Evolutionary conservation across 2,888 invertebrate genomes (phyloP), one percentile per base, ranked within the genome.

Genomic region (Anthophora plumipes): DNA sequence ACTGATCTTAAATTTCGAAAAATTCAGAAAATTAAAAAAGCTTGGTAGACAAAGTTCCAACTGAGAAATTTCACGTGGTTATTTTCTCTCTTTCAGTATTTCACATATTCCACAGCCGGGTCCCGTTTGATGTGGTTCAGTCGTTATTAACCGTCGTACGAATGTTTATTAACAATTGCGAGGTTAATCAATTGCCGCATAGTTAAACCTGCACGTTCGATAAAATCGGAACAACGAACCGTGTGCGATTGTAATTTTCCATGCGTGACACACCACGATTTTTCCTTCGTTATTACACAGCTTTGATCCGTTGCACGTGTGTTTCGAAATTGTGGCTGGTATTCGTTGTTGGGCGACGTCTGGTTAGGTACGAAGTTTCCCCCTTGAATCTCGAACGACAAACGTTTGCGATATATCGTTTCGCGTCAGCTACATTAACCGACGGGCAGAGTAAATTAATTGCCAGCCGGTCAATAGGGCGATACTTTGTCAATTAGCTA

Each of bases 401-500:
- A 54, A 70, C 50, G 48, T 43, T 46, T n/a, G n/a, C n/a, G 25
- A 46, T 12, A 73, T 60, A 77, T 52, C 60, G 50, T 77, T 70
- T 25, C 9, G 20, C 64, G 43, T 22, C 55, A 43, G 39, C 66
- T 20, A 64, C 70, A 64, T 66, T 50, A 72, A 55, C 41, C 39
- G 25, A 17, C 54, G 59, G 31, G n/a, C n/a, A n/a, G n/a, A 25
- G 60, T 52, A 77, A 80, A 77, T 82, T 67, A 77, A 80, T 84
- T 78, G 71, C 43, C 17, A 63, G 63, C 46, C 39, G 25, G 39
- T 52, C 17, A 69, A 54, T 57, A 20, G 41, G 11, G 39, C 31
- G 54, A 61, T 69, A 68, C 77, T 66, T 66, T 76, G 80, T 80
- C 77, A 78, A 85, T 85, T 85, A 80, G 68, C 64, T 55, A 72